Evolutionary conservation across 2,888 invertebrate species (phyloP), one percentile per base, ranked within the genome.

Genomic region (Criorhina ranunculi): DNA sequence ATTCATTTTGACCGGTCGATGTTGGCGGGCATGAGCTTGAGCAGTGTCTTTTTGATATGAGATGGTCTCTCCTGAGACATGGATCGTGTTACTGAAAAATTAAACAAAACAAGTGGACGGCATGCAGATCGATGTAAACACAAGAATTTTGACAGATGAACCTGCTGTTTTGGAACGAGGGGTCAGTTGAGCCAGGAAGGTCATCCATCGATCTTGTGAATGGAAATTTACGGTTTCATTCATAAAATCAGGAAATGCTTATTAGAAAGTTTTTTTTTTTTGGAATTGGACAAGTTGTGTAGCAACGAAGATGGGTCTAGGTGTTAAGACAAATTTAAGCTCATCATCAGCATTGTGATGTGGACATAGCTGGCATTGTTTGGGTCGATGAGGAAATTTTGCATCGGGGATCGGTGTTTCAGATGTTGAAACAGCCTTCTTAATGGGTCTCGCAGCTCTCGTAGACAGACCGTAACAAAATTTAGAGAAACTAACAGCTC

Each of bases 41-140:
- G 11, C 19, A 31, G 11, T 2, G 8, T 12, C 49, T n/a, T n/a
- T n/a, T n/a, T n/a, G n/a, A 3, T 1, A 9, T 35, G 35, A 11
- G 8, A 12, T 60, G 59, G 12, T 17, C 60, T 5, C 19, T 6
- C 42, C 57, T 55, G 60, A n/a, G n/a, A 55, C 77, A 49, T 78
- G 62, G 62, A 73, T 83, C 78, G 55, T 44, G 33, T 78, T 67
- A 49, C 73, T 76, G 57, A 57, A 70, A 81, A 70, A 76, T 69
- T 17, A n/a, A 55, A 44, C 37, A 53, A 51, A 44, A 55, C 72
- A 78, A 67, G 72, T 67, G 72, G 33, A 67, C 29, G n/a, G 64
- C 31, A 37, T 12, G 31, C 6, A n/a, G 46, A 11, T 40, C 6
- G 12, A 24, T 8, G 17, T 24, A 62, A 57, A 12, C 31, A 17